A percentile compares a stretch with the other conserved stretches of the same genome.
Evolutionary conservation across 2,113 vertebrate species (phyloP).

Genomic region (Chlamydotis undulata): DNA sequence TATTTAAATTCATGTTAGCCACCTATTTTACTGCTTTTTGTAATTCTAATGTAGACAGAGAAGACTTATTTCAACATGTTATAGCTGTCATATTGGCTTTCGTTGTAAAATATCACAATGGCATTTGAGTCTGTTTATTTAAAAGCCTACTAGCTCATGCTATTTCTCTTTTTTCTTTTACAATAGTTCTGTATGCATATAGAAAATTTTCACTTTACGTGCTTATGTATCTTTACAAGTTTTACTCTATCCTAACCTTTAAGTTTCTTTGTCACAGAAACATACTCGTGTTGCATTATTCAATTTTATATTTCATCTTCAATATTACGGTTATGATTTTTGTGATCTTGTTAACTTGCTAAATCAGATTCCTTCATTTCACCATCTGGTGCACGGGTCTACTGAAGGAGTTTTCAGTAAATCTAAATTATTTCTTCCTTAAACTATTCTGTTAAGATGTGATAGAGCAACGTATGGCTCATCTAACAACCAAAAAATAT

Average conservation of each 20-base stretch:
- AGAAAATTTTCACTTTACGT: background rate
- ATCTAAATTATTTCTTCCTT: conserved; percentile 35
- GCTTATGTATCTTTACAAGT: background rate
- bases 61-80: conserved; percentile 3
- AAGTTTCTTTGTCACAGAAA: background rate
- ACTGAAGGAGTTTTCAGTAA: conserved; percentile 22
- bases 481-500: background rate
- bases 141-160: background rate
- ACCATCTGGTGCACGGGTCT: conserved; percentile 48
- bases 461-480: background rate
- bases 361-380: conserved; percentile 46
- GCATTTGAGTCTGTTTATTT: conserved; percentile 6
- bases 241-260: background rate
- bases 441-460: background rate
- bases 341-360: conserved; percentile 40
- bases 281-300: conserved; percentile 5
- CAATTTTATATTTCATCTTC: conserved; percentile 29
- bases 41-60: background rate
- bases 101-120: background rate
- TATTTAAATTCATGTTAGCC: background rate
- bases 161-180: background rate
- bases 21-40: background rate
- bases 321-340: conserved; percentile 27
- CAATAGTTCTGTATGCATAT: background rate
- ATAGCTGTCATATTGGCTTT: background rate